Percentiles rank a stretch among this genome's conserved stretches.
These are phyloP conservation scores for Ameiurus melas DNA, from an alignment of 2,113 vertebrate genomes.

Conservation along the genomic window DNA sequence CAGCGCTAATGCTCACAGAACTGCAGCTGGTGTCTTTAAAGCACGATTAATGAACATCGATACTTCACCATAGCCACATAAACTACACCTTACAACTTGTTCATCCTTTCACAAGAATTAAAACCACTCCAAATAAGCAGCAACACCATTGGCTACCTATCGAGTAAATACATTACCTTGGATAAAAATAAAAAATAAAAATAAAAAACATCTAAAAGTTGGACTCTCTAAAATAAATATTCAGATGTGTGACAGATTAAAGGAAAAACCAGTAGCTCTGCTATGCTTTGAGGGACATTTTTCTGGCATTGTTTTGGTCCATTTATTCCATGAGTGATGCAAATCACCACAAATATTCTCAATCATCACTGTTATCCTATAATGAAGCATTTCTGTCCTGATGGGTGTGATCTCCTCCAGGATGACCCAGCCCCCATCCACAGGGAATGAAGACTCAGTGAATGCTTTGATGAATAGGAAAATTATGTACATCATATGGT, in stretches of 20 bases:
- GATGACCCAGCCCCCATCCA: neutral
- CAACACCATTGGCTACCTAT: slow-evolving; percentile 31
- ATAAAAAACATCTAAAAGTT: neutral
- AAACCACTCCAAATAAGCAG: slow-evolving; percentile 2
- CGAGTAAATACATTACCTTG: neutral
- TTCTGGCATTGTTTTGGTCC: neutral
- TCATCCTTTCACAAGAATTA: slow-evolving; percentile 20
- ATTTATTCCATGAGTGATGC: neutral
- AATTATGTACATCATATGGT: neutral
- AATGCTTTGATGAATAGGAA: neutral
- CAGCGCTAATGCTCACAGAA: slow-evolving; percentile 71
- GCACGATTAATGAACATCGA: slow-evolving; percentile 76
- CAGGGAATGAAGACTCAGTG: neutral
- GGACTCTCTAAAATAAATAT: neutral
- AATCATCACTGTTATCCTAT: neutral
- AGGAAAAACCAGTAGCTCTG: neutral
- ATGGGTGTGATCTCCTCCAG: neutral
- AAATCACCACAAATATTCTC: neutral
- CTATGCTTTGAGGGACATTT: neutral
- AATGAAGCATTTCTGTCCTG: neutral
- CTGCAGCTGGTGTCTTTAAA: slow-evolving; percentile 66
- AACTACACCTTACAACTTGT: slow-evolving; percentile 54
- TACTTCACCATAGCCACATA: slow-evolving; percentile 64
- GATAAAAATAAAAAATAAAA: neutral
- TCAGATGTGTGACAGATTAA: neutral